These are phyloP conservation scores for Girardinus metallicus DNA, from an alignment of 2,797 vertebrate genomes.

Conservation along the genomic window DNA sequence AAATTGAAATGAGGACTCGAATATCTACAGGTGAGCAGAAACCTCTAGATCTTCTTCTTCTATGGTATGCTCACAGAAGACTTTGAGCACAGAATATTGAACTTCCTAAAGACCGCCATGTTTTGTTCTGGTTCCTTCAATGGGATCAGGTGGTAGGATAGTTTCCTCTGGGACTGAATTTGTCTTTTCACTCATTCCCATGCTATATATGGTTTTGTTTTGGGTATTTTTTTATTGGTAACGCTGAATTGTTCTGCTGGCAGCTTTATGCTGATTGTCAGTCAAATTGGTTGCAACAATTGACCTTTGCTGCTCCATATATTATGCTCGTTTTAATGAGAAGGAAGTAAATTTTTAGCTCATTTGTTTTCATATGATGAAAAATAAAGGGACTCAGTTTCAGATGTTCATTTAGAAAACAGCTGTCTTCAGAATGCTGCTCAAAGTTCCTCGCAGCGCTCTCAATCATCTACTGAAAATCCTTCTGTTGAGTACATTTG, in stretches of 20 bases:
- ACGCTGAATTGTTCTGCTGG: slow-evolving; percentile 9
- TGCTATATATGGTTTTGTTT: neutral
- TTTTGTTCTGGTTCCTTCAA: slow-evolving; percentile 23
- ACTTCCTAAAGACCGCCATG: neutral
- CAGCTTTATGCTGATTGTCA: slow-evolving; percentile 36
- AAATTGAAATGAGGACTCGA: slow-evolving; percentile 48
- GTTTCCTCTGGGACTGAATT: neutral
- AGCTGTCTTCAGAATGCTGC: neutral
- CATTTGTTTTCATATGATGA: slow-evolving; percentile 14
- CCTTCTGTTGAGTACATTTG: slow-evolving; percentile 1
- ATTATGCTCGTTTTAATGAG: slow-evolving; percentile 52
- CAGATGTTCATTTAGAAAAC: neutral
- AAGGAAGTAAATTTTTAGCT: slow-evolving; percentile 40
- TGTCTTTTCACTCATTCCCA: neutral
- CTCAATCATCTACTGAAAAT: neutral
- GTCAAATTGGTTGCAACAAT: slow-evolving; percentile 36
- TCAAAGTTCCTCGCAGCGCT: neutral
- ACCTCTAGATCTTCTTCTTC: slow-evolving; percentile 20
- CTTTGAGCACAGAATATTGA: neutral
- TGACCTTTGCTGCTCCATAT: slow-evolving; percentile 58
- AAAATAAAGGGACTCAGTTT: slow-evolving; percentile 11
- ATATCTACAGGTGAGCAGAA: slow-evolving; percentile 44
- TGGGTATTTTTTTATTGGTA: neutral
- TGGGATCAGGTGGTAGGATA: slow-evolving; percentile 3
- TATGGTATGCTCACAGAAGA: slow-evolving; percentile 2